phyloP scores from a whole-genome alignment of 1,140 invertebrate genomes.

The Nebria ingens region DNA sequence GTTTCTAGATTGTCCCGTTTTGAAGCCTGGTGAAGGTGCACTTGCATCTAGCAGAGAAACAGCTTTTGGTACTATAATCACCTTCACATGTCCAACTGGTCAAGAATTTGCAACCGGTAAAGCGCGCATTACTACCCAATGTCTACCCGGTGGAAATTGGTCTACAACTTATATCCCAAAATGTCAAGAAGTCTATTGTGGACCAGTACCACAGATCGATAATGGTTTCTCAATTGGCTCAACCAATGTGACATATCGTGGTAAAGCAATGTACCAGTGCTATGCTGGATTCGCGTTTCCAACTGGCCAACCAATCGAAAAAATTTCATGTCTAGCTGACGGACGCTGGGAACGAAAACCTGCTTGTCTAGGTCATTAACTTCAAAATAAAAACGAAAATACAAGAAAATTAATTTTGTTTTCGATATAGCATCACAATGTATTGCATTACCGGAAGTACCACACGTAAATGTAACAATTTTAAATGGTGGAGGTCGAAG shows the following conservation, averaged over 20 bases:
- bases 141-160: slow-evolving; percentile 85
- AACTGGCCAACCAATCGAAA: slow-evolving; percentile 75
- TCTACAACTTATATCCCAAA: slow-evolving; percentile 84
- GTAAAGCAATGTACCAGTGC: slow-evolving; percentile 89
- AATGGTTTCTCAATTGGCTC: slow-evolving; percentile 94
- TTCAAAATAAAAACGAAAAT: slow-evolving; percentile 12
- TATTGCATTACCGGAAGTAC: slow-evolving; percentile 75
- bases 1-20: slow-evolving; percentile 71
- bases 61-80: slow-evolving; percentile 81
- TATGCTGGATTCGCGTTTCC: slow-evolving; percentile 93
- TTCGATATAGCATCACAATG: slow-evolving; percentile 79
- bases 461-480: slow-evolving; percentile 77
- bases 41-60: slow-evolving; percentile 84
- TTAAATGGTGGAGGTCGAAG: slow-evolving; percentile 88
- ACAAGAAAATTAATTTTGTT: slow-evolving; percentile 17
- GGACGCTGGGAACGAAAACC: slow-evolving; percentile 87
- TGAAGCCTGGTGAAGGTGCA: slow-evolving; percentile 75
- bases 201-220: slow-evolving; percentile 93
- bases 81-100: slow-evolving; percentile 83
- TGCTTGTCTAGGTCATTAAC: slow-evolving; percentile 62
- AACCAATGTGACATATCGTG: slow-evolving; percentile 87
- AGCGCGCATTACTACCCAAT: slow-evolving; percentile 71
- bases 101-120: slow-evolving; percentile 92
- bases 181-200: slow-evolving; percentile 96
- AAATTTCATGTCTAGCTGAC: slow-evolving; percentile 77